Percentiles rank a stretch among this genome's conserved stretches.
These are phyloP conservation scores for Cyprinodon variegatus DNA, from an alignment of 2,113 vertebrate genomes.

Conservation along the genomic window DNA sequence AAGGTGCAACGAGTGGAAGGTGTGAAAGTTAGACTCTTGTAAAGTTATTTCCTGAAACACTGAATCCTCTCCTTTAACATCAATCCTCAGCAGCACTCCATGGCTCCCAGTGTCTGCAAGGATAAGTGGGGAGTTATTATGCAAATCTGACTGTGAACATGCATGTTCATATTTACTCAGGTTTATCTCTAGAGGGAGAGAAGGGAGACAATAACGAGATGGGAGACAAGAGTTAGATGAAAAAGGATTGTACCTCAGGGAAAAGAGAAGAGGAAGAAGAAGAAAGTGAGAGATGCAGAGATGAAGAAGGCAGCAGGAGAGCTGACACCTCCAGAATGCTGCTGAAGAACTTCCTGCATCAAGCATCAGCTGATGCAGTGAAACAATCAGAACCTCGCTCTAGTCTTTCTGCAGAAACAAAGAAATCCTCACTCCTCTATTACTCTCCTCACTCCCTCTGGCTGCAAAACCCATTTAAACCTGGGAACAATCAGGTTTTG, in stretches of 20 bases:
- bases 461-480: too few relatives aligned
- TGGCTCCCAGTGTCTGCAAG: background rate
- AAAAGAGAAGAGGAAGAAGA: background rate
- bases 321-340: slow-evolving; percentile 46
- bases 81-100: slow-evolving; percentile 13
- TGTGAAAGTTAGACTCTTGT: too few relatives aligned
- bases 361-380: slow-evolving; percentile 3
- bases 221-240: background rate
- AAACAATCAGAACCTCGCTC: background rate
- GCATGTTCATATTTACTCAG: slow-evolving; percentile 30
- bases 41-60: background rate
- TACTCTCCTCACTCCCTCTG: too few relatives aligned
- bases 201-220: background rate
- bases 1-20: too few relatives aligned
- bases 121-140: slow-evolving; percentile 12
- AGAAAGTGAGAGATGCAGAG: slow-evolving; percentile 21
- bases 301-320: slow-evolving; percentile 30
- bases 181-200: slow-evolving; percentile 6
- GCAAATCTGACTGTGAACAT: slow-evolving; percentile 15
- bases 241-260: slow-evolving; percentile 1
- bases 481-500: too few relatives aligned
- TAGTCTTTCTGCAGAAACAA: too few relatives aligned
- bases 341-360: slow-evolving; percentile 31
- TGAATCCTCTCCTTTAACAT: slow-evolving; percentile 22
- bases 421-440: too few relatives aligned